These are phyloP conservation scores for Phoeniculus purpureus DNA, from an alignment of 2,797 vertebrate species.

Conservation along the genomic window DNA sequence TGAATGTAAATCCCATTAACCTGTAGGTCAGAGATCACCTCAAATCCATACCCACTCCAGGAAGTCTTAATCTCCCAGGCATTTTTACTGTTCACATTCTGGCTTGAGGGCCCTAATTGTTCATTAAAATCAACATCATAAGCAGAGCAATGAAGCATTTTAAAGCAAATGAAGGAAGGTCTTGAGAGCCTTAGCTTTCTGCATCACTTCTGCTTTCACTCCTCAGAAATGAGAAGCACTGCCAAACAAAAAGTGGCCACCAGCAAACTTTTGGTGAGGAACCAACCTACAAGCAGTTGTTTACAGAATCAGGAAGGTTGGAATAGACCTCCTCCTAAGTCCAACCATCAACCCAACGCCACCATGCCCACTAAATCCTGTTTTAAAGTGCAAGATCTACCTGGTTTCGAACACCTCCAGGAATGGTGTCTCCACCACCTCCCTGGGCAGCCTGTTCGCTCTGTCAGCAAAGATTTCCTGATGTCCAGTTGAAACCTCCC, in stretches of 20 bases:
- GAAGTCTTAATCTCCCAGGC: not conserved
- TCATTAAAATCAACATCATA: not conserved
- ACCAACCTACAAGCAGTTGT: fast-evolving
- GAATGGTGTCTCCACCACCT: too few species aligned
- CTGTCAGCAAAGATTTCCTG: too few species aligned
- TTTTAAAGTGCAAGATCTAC: too few species aligned
- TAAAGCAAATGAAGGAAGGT: not conserved
- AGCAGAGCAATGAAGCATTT: not conserved
- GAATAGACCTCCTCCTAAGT: too few species aligned
- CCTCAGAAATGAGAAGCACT: not conserved
- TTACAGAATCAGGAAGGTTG: too few species aligned
- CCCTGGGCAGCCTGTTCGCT: too few species aligned
- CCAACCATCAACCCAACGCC: too few species aligned
- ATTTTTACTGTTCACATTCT: not conserved
- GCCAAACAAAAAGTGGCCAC: not conserved
- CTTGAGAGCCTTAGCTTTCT: not conserved
- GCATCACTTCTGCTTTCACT: not conserved
- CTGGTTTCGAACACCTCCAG: too few species aligned
- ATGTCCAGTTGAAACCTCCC: too few species aligned
- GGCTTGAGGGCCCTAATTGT: not conserved
- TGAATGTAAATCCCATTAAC: not conserved
- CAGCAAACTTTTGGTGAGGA: not conserved
- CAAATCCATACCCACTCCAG: not conserved
- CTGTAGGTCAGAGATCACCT: not conserved
- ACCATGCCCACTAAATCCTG: too few species aligned